A percentile compares a stretch with the other conserved stretches of the same genome.
Evolutionary conservation across 2,888 invertebrate species (phyloP).

Genomic region (Halocaridina rubra): DNA sequence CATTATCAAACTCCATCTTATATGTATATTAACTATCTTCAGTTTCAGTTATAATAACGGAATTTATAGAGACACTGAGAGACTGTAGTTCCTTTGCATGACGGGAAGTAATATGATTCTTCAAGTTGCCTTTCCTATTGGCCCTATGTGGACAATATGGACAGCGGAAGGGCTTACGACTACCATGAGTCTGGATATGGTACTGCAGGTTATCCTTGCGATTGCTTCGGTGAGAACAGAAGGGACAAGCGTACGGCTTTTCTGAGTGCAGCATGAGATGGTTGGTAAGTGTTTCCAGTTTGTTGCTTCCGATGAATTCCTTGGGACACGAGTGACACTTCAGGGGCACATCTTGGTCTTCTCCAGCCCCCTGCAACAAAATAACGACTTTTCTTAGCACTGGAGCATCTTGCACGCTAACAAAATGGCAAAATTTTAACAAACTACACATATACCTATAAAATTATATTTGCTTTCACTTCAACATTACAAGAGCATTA

Average conservation of each 20-base stretch:
- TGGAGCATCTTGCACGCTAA: slow-evolving; percentile 22
- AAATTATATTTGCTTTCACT: too few species aligned
- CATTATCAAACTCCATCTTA: too few species aligned
- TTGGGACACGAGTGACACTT: slow-evolving; percentile 57
- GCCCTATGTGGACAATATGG: slow-evolving; percentile 61
- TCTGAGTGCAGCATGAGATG: slow-evolving; percentile 57
- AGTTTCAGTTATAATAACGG: background rate
- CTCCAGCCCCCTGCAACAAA: slow-evolving; percentile 51
- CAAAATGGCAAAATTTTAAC: too few species aligned
- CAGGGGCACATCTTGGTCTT: slow-evolving; percentile 41
- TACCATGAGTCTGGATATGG: slow-evolving; percentile 56
- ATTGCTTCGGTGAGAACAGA: slow-evolving; percentile 56
- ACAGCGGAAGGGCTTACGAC: slow-evolving; percentile 59
- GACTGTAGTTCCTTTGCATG: background rate
- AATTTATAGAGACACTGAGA: background rate
- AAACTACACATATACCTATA: too few species aligned
- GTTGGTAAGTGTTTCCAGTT: slow-evolving; percentile 51
- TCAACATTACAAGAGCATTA: too few species aligned
- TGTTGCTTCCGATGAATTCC: slow-evolving; percentile 57
- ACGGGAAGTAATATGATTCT: slow-evolving; percentile 44
- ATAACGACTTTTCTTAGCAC: slow-evolving; percentile 54
- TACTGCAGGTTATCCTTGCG: slow-evolving; percentile 59
- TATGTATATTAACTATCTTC: too few species aligned
- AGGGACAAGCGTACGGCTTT: slow-evolving; percentile 54
- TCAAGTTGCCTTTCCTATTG: slow-evolving; percentile 60